Evolutionary conservation across 2,888 invertebrate genomes (phyloP), one percentile per base, ranked within the genome.

Genomic region (Papilio protenor): DNA sequence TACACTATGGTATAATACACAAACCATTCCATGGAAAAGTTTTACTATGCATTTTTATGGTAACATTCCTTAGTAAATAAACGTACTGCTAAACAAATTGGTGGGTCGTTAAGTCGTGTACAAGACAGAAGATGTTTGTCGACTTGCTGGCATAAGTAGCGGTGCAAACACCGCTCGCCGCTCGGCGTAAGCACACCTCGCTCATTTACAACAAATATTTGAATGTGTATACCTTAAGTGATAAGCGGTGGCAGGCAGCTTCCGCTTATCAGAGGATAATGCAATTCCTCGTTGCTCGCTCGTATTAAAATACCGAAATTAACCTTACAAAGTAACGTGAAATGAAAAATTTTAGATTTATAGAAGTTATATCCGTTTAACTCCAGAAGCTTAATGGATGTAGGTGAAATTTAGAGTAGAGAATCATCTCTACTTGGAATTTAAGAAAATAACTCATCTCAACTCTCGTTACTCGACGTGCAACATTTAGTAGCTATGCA

Each of bases 121-220:
- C 66, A 78, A 69, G 55, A 78, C 78, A 69, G 73, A 77, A 75
- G 75, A 78, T 76, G 76, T 78, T 69, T 76, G 59, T 57, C 33
- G 18, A 73, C 71, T n/a, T 45, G 49, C 81, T 81, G 80, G 40
- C 23, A 81, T 86, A 88, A 89, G 88, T 86, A 85, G 84, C 85
- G 84, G 80, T 79, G 83, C 86, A 90, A 88, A 90, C 86, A 82
- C 82, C 81, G 79, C 72, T 77, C 83, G 84, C 86, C 84, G 80
- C 82, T 79, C 79, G 80, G 83, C 83, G 87, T 89, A 89, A 89
- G 89, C 88, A 86, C 81, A 85, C 87, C 88, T 88, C 86, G 83
- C 88, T 87, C 88, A 86, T 89, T 87, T 88, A 87, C 86, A 84
- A 87, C 89, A 87, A 92, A 92, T 91, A 92, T 92, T 92, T 90